A percentile compares a stretch with the other conserved stretches of the same genome.
phyloP scores from a whole-genome alignment of 2,888 invertebrate genomes.

The Trichopoda pennipes region DNA sequence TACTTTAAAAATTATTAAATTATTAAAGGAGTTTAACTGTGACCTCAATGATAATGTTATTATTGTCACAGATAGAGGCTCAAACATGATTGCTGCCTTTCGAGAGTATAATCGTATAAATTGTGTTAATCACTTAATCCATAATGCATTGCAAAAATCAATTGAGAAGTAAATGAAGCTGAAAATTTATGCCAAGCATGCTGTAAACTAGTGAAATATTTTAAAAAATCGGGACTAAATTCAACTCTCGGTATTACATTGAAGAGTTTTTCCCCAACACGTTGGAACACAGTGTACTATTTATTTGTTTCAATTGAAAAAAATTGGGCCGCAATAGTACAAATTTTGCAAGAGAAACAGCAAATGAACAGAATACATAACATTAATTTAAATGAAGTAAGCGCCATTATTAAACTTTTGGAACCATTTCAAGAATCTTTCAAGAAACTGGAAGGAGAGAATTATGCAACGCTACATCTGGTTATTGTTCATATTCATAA shows the following conservation, averaged over 20 bases:
- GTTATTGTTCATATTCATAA: slow-evolving; percentile 51
- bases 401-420: slow-evolving; percentile 47
- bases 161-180: slow-evolving; percentile 45
- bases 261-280: slow-evolving; percentile 51
- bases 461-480: slow-evolving; percentile 57
- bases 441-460: slow-evolving; percentile 48
- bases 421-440: slow-evolving; percentile 48
- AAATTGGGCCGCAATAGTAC: slow-evolving; percentile 53
- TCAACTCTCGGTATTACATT: slow-evolving; percentile 14
- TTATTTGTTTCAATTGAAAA: slow-evolving; percentile 40
- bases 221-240: slow-evolving; percentile 50
- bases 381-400: slow-evolving; percentile 52
- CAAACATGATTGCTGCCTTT: slow-evolving; percentile 62
- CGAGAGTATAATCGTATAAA: slow-evolving; percentile 39
- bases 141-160: slow-evolving; percentile 56
- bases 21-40: slow-evolving; percentile 48
- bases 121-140: slow-evolving; percentile 59
- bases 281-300: slow-evolving; percentile 59
- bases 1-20: slow-evolving; percentile 42
- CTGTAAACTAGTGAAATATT: slow-evolving; percentile 54
- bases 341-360: slow-evolving; percentile 44
- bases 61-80: slow-evolving; percentile 60
- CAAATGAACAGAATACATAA: slow-evolving; percentile 37
- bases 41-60: slow-evolving; percentile 43
- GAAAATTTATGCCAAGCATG: slow-evolving; percentile 29